Evolutionary conservation across 2,797 vertebrate species (phyloP).

Genomic region (Chaunax sp.): DNA sequence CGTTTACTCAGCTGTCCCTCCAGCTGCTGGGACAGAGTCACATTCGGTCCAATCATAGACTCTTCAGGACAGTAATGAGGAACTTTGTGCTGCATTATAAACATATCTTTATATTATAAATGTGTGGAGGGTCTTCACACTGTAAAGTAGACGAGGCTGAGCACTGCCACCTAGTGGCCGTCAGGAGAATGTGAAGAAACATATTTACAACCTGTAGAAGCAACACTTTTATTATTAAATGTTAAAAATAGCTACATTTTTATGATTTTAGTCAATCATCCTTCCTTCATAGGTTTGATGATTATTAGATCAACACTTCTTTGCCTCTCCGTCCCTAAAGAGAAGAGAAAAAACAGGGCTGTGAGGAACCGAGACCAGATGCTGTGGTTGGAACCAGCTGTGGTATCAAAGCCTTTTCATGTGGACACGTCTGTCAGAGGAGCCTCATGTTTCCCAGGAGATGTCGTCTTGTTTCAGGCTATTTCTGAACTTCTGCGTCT

Average conservation of each 20-base stretch:
- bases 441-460: conserved; percentile 86
- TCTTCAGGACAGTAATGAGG: not conserved
- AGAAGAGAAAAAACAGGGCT: conserved; percentile 1
- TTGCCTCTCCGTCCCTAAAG: conserved; percentile 4
- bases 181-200: not conserved
- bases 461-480: conserved; percentile 86
- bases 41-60: conserved; percentile 3
- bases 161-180: conserved; percentile 67
- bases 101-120: not conserved
- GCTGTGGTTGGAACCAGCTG: conserved; percentile 31
- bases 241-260: conserved; percentile 35
- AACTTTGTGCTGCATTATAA: not conserved
- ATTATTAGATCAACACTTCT: conserved; percentile 13
- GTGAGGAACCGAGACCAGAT: not conserved
- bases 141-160: no score
- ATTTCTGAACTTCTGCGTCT: conserved; percentile 86
- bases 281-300: not conserved
- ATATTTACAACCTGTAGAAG: not conserved
- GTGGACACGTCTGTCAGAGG: no score
- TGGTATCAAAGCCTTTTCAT: conserved; percentile 30
- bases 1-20: conserved; percentile 53
- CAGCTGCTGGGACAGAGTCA: conserved; percentile 31
- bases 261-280: conserved; percentile 7
- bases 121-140: no score
- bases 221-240: conserved; percentile 59